Evolutionary conservation across 2,888 invertebrate species (phyloP).

Genomic region (Camponotus fellah): DNA sequence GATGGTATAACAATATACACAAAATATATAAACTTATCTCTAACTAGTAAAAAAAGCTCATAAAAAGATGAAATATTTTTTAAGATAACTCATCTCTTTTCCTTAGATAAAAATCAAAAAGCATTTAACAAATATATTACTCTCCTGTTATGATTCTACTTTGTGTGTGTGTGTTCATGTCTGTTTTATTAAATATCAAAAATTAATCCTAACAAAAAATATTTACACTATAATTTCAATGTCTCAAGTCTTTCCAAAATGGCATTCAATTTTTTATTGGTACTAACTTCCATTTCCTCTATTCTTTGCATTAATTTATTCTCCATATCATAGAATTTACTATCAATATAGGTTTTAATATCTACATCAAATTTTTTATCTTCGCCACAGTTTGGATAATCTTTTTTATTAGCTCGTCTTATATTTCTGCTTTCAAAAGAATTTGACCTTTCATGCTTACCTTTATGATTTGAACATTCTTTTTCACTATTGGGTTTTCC

Average conservation of each 20-base stretch:
- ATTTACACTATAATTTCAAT: slow-evolving; percentile 46
- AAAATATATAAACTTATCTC: slow-evolving; percentile 10
- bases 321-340: slow-evolving; percentile 82
- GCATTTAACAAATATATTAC: not conserved
- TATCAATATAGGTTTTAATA: slow-evolving; percentile 81
- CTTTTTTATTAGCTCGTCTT: slow-evolving; percentile 21
- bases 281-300: slow-evolving; percentile 80
- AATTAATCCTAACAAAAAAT: not conserved
- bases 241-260: slow-evolving; percentile 76
- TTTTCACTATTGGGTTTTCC: not conserved
- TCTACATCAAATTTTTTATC: slow-evolving; percentile 51
- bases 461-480: not conserved
- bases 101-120: not conserved
- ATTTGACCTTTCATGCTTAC: not conserved
- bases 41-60: slow-evolving; percentile 19
- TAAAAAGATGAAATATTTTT: slow-evolving; percentile 23
- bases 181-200: slow-evolving; percentile 14
- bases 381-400: not conserved
- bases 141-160: not conserved
- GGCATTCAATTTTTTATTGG: slow-evolving; percentile 82
- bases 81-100: not conserved
- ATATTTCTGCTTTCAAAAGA: not conserved
- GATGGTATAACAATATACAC: not conserved
- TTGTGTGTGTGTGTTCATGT: not conserved
- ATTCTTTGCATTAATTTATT: slow-evolving; percentile 79